Evolutionary conservation across 2,113 vertebrate genomes (phyloP).

Genomic region (Antechinus stuartii): DNA sequence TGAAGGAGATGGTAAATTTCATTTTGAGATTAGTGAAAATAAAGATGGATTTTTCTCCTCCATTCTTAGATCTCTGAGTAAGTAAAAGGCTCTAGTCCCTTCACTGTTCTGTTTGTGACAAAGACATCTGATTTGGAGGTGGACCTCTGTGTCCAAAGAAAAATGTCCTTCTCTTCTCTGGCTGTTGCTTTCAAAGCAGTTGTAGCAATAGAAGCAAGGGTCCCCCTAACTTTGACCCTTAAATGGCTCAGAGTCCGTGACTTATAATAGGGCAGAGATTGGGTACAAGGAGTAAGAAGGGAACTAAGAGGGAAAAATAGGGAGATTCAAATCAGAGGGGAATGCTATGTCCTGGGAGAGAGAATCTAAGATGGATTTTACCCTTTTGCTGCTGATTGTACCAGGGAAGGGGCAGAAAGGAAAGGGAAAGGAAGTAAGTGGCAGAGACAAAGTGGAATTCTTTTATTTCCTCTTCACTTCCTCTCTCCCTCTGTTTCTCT

Average conservation of each 20-base stretch:
- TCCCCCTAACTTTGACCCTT: too few relatives aligned
- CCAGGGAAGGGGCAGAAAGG: neutral
- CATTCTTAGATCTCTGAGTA: neutral
- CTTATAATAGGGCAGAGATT: too few relatives aligned
- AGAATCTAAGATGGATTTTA: neutral
- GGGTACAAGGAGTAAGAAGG: neutral
- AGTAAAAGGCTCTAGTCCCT: neutral
- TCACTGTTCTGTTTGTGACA: neutral
- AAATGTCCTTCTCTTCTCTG: neutral
- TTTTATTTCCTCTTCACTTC: neutral
- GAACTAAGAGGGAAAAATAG: too few relatives aligned
- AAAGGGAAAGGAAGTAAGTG: neutral
- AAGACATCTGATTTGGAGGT: neutral
- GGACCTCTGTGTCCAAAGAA: too few relatives aligned
- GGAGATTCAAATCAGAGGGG: too few relatives aligned
- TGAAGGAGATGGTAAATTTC: too few relatives aligned
- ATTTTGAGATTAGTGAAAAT: too few relatives aligned
- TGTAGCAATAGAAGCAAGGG: neutral
- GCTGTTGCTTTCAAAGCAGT: neutral
- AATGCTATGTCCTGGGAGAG: neutral
- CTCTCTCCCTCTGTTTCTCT: neutral
- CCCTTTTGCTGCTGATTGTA: neutral
- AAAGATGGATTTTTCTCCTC: neutral
- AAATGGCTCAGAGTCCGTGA: too few relatives aligned
- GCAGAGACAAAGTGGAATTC: neutral